Evolutionary conservation across 2,113 vertebrate species (phyloP).

Genomic region (Lampris megalopsis): DNA sequence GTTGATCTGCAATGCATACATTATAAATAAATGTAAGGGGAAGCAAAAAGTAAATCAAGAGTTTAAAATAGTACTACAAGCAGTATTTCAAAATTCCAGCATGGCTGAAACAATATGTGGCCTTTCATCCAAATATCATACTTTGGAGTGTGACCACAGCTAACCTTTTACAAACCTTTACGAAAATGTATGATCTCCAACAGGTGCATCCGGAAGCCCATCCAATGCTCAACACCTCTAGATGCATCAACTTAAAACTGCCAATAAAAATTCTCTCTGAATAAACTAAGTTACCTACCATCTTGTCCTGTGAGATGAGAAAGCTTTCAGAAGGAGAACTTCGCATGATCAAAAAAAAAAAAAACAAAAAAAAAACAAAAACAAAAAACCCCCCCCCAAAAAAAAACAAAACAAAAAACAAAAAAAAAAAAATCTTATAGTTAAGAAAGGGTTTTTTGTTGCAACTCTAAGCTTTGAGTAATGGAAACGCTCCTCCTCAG

Average conservation of each 20-base stretch:
- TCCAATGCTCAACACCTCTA: slow-evolving; percentile 72
- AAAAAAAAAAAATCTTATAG: slow-evolving; percentile 57
- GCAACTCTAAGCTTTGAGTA: slow-evolving; percentile 57
- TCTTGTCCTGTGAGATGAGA: slow-evolving; percentile 47
- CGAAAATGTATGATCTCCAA: slow-evolving; percentile 71
- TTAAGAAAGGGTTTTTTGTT: slow-evolving; percentile 42
- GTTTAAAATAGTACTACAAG: slow-evolving; percentile 76
- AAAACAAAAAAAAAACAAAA: slow-evolving; percentile 58
- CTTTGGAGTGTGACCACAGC: slow-evolving; percentile 65
- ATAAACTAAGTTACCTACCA: slow-evolving; percentile 37
- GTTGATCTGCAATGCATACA: slow-evolving; percentile 82
- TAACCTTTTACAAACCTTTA: slow-evolving; percentile 69
- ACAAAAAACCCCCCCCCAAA: too few species aligned
- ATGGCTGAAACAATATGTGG: slow-evolving; percentile 81
- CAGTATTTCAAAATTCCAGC: slow-evolving; percentile 79
- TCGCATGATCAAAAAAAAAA: slow-evolving; percentile 59
- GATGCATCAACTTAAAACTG: slow-evolving; percentile 78
- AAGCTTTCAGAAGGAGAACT: slow-evolving; percentile 58
- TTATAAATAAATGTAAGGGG: slow-evolving; percentile 85
- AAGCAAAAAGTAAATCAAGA: slow-evolving; percentile 56
- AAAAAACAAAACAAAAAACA: too few species aligned
- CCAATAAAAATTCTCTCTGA: slow-evolving; percentile 68
- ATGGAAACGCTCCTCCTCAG: slow-evolving; percentile 49
- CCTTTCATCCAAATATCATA: slow-evolving; percentile 63
- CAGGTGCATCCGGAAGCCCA: slow-evolving; percentile 51